Conservation (phyloP, 2,113 vertebrate species). For the Sciurus niger region DNA sequence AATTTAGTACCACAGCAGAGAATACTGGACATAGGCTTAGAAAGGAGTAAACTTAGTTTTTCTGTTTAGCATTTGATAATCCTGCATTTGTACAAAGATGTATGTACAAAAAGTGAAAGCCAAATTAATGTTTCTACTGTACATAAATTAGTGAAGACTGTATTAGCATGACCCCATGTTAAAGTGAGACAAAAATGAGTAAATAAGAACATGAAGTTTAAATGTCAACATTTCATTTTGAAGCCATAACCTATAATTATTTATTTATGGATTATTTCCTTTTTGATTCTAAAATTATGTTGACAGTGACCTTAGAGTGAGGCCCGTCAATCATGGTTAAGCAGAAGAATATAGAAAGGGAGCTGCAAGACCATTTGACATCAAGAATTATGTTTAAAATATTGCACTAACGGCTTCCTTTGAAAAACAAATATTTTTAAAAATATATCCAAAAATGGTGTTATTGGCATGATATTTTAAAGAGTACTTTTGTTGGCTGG, state of each 20-base stretch:
- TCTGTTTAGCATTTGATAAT: neutral
- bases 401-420: neutral
- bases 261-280: neutral
- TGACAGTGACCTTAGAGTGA: neutral
- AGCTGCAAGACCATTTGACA: neutral
- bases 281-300: neutral
- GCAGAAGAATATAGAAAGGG: neutral
- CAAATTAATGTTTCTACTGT: neutral
- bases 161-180: neutral
- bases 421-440: conserved; percentile 43
- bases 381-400: neutral
- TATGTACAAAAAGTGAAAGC: neutral
- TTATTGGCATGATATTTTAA: conserved; percentile 28
- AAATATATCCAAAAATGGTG: conserved; percentile 10
- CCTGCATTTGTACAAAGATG: neutral
- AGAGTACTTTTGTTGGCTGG: conserved; percentile 6
- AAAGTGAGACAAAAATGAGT: neutral
- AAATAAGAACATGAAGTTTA: neutral
- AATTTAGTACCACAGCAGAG: neutral
- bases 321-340: rapidly evolving
- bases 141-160: neutral
- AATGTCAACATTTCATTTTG: neutral
- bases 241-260: neutral
- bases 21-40: neutral
- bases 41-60: conserved; percentile 15